Evolutionary conservation across 2,797 vertebrate species (phyloP).

Genomic region (Helicolenus hilgendorfi): DNA sequence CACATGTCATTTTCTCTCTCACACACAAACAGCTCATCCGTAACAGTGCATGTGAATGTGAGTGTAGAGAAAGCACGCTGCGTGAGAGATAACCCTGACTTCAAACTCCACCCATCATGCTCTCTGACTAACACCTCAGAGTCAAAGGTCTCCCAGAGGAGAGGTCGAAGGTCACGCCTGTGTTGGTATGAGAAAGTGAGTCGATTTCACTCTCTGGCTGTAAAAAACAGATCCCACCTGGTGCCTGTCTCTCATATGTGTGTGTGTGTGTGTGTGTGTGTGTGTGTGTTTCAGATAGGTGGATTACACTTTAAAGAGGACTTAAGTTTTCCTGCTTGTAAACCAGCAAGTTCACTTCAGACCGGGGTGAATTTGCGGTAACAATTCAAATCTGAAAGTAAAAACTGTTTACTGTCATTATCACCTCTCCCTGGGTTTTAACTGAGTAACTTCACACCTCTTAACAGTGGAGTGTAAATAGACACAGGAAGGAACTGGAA

Average conservation of each 20-base stretch:
- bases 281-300: background rate
- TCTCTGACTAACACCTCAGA: conserved; percentile 25
- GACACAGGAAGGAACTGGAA: conserved; percentile 10
- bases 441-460: background rate
- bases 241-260: background rate
- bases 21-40: background rate
- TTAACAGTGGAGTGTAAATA: background rate
- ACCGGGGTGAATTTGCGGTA: background rate
- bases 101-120: conserved; percentile 16
- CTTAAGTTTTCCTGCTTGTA: background rate
- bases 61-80: background rate
- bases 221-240: conserved; percentile 52
- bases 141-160: conserved; percentile 43
- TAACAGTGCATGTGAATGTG: background rate
- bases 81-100: conserved; percentile 27
- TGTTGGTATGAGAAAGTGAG: conserved; percentile 45
- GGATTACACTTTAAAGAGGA: background rate
- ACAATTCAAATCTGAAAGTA: background rate
- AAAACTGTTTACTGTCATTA: background rate
- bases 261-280: background rate
- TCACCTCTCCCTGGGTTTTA: background rate
- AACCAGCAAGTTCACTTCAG: background rate
- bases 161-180: conserved; percentile 53
- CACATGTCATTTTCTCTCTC: background rate
- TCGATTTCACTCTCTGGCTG: conserved; percentile 11